Evolutionary conservation across 2,797 vertebrate genomes (phyloP), one percentile per base, ranked within the genome.

Genomic region (Steatocranus sp.): DNA sequence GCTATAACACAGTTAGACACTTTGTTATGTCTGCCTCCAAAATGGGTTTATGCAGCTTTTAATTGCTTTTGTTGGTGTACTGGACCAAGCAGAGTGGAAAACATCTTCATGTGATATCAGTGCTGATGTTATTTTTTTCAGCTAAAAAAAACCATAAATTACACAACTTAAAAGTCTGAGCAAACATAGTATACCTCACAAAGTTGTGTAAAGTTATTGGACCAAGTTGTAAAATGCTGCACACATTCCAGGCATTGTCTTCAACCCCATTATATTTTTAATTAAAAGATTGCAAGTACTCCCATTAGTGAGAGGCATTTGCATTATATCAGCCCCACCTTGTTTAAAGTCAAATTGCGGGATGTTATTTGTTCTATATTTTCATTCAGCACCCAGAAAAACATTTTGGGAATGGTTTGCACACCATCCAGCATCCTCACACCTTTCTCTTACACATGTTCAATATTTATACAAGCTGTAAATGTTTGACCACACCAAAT

Each of bases 401-500:
- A 27, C 23, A 73, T 48, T 56, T 46, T 5, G 5, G 9, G 5
- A 38, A 32, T 78, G 10, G 6, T 63, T 38, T 61, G 23, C 20
- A 36, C 56, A 76, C 50, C 20, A 23, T 56, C 36, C 11, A 32
- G 34, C 15, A 11, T 70, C 23, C 36, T 61, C 41, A n/a, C 34
- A 25, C n/a, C 54, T 83, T n/a, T 83, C 23, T 75, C 49, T 43
- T 76, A 76, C 81, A 79, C 56, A 46, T 86, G 86, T 63, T 61
- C 43, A 58, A 73, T 86, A 79, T 88, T 89, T 85, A 79, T 49
- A 86, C 83, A 84, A 86, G 83, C 87, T 87, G 88, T 84, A 82
- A 73, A 82, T 84, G 77, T 89, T 86, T 92, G 90, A 90, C 82
- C 61, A 51, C 78, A 30, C 27, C 23, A 20, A 81, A 75, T 12